These are phyloP conservation scores for Camelus bactrianus DNA, from an alignment of 2,113 vertebrate species.

Conservation along the genomic window DNA sequence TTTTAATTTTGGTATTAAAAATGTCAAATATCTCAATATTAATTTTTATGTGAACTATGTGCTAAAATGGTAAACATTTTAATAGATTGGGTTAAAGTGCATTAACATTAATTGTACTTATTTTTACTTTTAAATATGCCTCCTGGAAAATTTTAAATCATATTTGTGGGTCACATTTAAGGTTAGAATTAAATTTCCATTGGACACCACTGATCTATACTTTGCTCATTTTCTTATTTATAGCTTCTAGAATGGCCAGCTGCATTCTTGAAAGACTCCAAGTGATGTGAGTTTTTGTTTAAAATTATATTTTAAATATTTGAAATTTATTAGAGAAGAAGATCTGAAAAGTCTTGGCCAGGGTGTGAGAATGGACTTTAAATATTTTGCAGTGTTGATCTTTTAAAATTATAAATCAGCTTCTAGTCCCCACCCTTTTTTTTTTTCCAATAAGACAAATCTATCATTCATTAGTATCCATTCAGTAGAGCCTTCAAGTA, in stretches of 20 bases:
- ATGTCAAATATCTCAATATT: not conserved
- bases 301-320: not conserved
- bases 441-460: not conserved
- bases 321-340: not conserved
- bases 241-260: not conserved
- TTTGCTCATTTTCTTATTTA: not conserved
- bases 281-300: not conserved
- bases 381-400: not conserved
- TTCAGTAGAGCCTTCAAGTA: not conserved
- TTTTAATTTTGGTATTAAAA: not conserved
- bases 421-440: not conserved
- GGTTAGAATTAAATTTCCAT: not conserved
- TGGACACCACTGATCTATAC: not conserved
- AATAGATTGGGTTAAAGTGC: not conserved
- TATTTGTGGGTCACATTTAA: not conserved
- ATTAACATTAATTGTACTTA: not conserved
- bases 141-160: not conserved
- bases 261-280: not conserved
- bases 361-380: not conserved
- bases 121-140: not conserved
- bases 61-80: not conserved
- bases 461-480: not conserved
- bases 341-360: not conserved
- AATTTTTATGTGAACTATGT: not conserved
- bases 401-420: not conserved